Evolutionary conservation across 2,888 invertebrate genomes (phyloP), one percentile per base, ranked within the genome.

Genomic region (Pantelozetes paolii): DNA sequence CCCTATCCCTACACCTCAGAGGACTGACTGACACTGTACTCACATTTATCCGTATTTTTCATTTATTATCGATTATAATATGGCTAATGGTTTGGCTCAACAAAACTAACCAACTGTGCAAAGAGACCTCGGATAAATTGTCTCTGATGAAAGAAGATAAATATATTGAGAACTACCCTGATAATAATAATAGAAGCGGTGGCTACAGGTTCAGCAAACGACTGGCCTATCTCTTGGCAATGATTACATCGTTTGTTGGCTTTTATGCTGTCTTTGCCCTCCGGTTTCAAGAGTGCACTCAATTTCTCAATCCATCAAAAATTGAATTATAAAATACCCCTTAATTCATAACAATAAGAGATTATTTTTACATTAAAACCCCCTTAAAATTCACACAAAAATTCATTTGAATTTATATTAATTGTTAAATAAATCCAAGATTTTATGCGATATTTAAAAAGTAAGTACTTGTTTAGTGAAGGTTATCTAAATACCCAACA

Each of bases 81-180:
- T 74, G 74, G 74, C 48, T 74, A 5, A 32, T 74, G 48, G 26
- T 74, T 20, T 74, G 74, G 74, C 54, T 62, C 1, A 69, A 54
- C 13, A 50, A 15, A 18, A 70, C 50, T 1, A 40, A 50, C 30
- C 32, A 13, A 3, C 23, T 50, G 26, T 70, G 67, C 32, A 71
- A 71, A 48, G 42, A 50, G 13, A 50, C 3, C 20, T 20, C 13
- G 11, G 70, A 74, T 23, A 74, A 74, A 28, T 9, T 70, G 23
- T 50, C 71, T 18, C 36, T 74, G n/a, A 48, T 74, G 30, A 74
- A 74, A 42, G 74, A 74, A 28, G 74, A 74, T 15, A 74, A 74
- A 42, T 74, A 70, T 28, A 69, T 74, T 18, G 59, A 36, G 5
- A 70, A 32, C 23, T 74, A 70, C 20, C 48, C 20, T 9, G 50